phyloP scores from a whole-genome alignment of 2,888 invertebrate genomes.

The Tetranychus piercei region DNA sequence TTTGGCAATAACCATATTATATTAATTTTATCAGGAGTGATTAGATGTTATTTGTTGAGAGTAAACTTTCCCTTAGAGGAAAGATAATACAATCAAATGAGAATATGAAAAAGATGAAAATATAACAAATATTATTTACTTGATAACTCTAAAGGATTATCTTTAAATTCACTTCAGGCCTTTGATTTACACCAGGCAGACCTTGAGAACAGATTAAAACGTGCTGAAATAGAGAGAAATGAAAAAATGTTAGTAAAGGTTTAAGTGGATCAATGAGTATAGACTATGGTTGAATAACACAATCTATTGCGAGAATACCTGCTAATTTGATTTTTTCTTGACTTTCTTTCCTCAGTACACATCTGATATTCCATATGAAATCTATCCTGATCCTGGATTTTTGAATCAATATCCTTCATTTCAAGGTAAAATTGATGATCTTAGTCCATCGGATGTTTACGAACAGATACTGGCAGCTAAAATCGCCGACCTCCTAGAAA shows the following conservation, averaged over 20 bases:
- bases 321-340: neutral
- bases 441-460: neutral
- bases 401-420: neutral
- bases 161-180: no score
- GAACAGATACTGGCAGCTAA: neutral
- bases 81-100: neutral
- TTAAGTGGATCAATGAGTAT: no score
- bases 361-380: neutral
- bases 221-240: no score
- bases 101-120: no score
- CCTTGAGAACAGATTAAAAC: no score
- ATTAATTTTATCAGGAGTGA: neutral
- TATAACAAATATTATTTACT: no score
- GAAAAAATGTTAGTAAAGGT: no score
- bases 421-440: neutral
- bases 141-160: no score
- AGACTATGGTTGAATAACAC: no score
- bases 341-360: neutral
- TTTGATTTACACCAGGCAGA: no score
- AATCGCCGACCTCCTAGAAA: neutral
- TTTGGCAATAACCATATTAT: neutral
- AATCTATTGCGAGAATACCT: no score
- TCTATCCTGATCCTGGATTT: neutral
- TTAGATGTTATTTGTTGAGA: neutral
- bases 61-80: neutral